A percentile compares a stretch with the other conserved stretches of the same genome.
Evolutionary conservation across 2,113 vertebrate genomes (phyloP).

Genomic region (Amphiprion ocellaris): DNA sequence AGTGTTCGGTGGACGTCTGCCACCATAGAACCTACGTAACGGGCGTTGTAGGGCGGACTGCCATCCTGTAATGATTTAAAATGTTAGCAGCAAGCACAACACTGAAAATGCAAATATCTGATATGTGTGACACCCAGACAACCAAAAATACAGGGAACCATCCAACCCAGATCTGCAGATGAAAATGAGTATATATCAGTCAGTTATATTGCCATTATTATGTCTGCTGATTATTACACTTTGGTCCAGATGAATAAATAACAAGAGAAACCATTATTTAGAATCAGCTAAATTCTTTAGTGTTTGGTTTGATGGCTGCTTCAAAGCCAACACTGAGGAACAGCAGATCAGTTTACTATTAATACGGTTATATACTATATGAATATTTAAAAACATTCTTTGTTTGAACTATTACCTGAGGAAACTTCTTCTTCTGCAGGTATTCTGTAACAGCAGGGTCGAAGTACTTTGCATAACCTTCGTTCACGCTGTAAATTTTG

Average conservation of each 20-base stretch:
- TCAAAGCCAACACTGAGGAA: no score
- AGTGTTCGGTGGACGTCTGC: slow-evolving; percentile 97
- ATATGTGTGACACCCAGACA: no score
- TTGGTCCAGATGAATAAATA: no score
- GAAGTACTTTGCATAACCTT: slow-evolving; percentile 96
- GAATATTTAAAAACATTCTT: no score
- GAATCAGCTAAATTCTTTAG: no score
- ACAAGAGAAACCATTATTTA: no score
- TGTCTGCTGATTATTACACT: no score
- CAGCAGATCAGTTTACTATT: no score
- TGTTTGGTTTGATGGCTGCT: no score
- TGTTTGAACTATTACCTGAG: slow-evolving; percentile 82
- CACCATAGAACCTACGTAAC: slow-evolving; percentile 98
- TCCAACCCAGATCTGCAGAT: background rate
- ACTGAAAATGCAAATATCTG: background rate
- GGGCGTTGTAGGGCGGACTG: slow-evolving; percentile 89
- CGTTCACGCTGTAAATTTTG: slow-evolving; percentile 97
- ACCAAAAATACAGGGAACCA: background rate
- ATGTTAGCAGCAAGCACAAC: no score
- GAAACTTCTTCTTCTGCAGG: slow-evolving; percentile 94
- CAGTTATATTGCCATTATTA: no score
- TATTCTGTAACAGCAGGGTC: slow-evolving; percentile 92
- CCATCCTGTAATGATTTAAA: slow-evolving; percentile 84
- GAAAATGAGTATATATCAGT: background rate
- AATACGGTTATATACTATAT: no score